Percentiles rank a stretch among this genome's conserved stretches.
Evolutionary conservation across 2,113 vertebrate species (phyloP).

Genomic region (Poeciliopsis occidentalis): DNA sequence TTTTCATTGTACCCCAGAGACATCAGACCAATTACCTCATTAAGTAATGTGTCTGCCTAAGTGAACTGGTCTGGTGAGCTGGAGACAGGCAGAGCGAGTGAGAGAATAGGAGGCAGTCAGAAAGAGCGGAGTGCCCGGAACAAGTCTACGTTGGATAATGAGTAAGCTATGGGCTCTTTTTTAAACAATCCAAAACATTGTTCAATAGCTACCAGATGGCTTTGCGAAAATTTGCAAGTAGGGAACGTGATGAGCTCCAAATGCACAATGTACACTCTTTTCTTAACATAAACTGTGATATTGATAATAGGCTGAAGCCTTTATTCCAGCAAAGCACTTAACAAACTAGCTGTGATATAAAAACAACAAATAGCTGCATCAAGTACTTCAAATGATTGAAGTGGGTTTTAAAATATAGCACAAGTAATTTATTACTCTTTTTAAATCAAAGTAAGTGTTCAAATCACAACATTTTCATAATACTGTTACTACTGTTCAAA

Average conservation of each 20-base stretch:
- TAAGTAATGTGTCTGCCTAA: constrained; percentile 69
- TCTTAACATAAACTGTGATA: constrained; percentile 54
- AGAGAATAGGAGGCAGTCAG: constrained; percentile 22
- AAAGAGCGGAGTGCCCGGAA: constrained; percentile 21
- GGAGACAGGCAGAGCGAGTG: constrained; percentile 26
- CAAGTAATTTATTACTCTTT: neutral
- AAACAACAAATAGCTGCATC: constrained; percentile 30
- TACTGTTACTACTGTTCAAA: too few relatives aligned
- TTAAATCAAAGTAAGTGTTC: too few relatives aligned
- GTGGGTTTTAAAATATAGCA: constrained; percentile 26
- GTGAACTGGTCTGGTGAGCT: constrained; percentile 63
- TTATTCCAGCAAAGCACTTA: constrained; percentile 32
- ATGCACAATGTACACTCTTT: constrained; percentile 48
- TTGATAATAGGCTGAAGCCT: constrained; percentile 38
- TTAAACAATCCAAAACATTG: constrained; percentile 60
- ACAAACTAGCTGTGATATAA: constrained; percentile 22
- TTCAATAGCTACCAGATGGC: constrained; percentile 73
- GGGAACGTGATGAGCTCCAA: constrained; percentile 61
- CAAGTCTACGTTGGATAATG: constrained; percentile 49
- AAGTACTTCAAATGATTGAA: constrained; percentile 24
- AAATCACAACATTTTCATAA: too few relatives aligned
- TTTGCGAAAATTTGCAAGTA: constrained; percentile 43
- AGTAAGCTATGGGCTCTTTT: constrained; percentile 52
- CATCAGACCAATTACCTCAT: constrained; percentile 69
- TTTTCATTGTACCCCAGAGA: constrained; percentile 67